Evolutionary conservation across 2,888 invertebrate genomes (phyloP).

Genomic region (Didymodactylos carnosus): DNA sequence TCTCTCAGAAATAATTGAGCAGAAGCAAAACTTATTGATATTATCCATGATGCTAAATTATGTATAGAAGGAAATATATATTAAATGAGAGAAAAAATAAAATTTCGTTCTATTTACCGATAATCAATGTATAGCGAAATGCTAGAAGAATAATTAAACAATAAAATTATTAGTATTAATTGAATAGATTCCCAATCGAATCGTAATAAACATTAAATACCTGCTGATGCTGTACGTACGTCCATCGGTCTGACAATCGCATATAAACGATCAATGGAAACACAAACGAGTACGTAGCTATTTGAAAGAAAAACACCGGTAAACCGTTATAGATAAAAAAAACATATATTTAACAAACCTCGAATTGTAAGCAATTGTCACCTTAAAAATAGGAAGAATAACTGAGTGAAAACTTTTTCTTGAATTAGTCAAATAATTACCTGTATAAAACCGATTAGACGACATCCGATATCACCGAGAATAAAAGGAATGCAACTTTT

Average conservation of each 20-base stretch:
- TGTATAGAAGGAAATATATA: too few relatives aligned
- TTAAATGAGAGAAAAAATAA: too few relatives aligned
- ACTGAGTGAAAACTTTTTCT: too few relatives aligned
- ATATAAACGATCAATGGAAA: conserved; percentile 28
- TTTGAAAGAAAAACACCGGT: conserved; percentile 17
- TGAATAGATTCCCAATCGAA: too few relatives aligned
- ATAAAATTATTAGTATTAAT: too few relatives aligned
- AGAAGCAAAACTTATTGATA: background rate
- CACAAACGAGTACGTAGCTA: conserved; percentile 26
- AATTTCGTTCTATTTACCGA: too few relatives aligned
- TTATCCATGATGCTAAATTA: background rate
- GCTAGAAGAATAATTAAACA: background rate
- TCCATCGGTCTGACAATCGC: conserved; percentile 28
- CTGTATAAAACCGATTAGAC: background rate
- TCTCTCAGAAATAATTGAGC: background rate
- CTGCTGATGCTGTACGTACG: background rate
- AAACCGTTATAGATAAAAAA: too few relatives aligned
- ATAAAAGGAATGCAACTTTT: background rate
- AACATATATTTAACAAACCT: background rate
- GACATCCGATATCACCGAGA: background rate
- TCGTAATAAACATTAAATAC: background rate
- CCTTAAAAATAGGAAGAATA: too few relatives aligned
- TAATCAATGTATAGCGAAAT: background rate
- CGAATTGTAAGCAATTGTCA: background rate
- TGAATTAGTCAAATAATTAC: too few relatives aligned